A percentile compares a stretch with the other conserved stretches of the same genome.
Evolutionary conservation across 2,113 vertebrate species (phyloP).

Genomic region (Gymnobelideus leadbeateri): DNA sequence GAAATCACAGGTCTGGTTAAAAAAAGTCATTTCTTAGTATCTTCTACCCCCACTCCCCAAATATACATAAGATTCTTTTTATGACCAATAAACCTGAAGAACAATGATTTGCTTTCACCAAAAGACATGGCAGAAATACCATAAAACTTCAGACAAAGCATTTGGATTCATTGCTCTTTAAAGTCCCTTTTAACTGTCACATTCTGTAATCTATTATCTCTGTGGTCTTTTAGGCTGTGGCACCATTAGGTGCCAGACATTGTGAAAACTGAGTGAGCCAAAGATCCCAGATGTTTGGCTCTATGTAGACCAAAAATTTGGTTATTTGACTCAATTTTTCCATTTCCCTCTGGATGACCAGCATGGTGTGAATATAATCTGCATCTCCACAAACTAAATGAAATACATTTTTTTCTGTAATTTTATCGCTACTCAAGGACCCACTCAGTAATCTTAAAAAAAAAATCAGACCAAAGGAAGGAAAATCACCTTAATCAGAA

Average conservation of each 20-base stretch:
- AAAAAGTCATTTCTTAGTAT: neutral
- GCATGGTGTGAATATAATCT: conserved; percentile 31
- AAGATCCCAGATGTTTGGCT: conserved; percentile 30
- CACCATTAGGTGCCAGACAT: conserved; percentile 3
- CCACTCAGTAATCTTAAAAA: neutral
- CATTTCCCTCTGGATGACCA: conserved; percentile 34
- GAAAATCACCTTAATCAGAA: conserved; percentile 38
- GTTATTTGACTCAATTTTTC: conserved; percentile 27
- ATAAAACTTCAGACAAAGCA: neutral
- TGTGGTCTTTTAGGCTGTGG: conserved; percentile 27
- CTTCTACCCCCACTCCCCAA: neutral
- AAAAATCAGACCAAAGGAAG: neutral
- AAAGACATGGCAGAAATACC: neutral
- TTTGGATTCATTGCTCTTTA: neutral
- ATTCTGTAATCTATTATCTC: conserved; percentile 22
- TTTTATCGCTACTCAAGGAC: neutral
- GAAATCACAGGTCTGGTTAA: neutral
- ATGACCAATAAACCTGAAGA: neutral
- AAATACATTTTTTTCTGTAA: conserved; percentile 31
- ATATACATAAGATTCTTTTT: neutral
- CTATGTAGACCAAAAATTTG: conserved; percentile 39
- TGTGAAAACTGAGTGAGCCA: conserved; percentile 20
- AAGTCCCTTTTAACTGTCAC: neutral
- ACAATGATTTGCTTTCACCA: neutral
- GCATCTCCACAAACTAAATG: conserved; percentile 12